Conservation (phyloP, 2,797 vertebrate genomes). For the Uromys caudimaculatus region DNA sequence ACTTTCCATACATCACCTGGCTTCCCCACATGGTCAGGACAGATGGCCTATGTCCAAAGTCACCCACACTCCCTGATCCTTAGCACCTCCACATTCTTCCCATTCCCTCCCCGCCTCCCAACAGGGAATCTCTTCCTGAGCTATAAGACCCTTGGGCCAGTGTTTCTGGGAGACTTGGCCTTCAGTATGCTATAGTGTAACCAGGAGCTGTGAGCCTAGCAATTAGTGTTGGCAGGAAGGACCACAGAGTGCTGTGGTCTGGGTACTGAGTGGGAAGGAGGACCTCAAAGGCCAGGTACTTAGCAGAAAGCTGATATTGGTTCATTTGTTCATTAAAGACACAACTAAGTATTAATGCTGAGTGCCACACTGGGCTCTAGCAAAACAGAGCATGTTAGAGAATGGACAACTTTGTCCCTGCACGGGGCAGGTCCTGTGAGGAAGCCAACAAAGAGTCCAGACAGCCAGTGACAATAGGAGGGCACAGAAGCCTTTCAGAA, state of each 20-base stretch:
- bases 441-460: background rate
- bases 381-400: background rate
- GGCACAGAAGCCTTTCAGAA: background rate
- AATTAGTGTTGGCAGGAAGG: no score
- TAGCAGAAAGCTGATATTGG: background rate
- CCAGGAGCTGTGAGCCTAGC: background rate
- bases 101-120: background rate
- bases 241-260: background rate
- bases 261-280: background rate
- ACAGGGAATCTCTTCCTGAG: background rate
- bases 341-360: background rate
- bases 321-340: background rate
- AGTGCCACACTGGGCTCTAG: background rate
- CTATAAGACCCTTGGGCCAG: fast-evolving
- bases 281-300: background rate
- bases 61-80: background rate
- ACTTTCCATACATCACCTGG: background rate
- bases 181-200: background rate
- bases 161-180: background rate
- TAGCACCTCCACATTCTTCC: background rate
- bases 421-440: fast-evolving
- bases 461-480: fast-evolving
- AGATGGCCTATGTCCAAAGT: background rate
- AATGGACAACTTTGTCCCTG: background rate
- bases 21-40: background rate